A percentile compares a stretch with the other conserved stretches of the same genome.
Conservation (phyloP, 2,888 invertebrate genomes). For the Drosophila eohydei region DNA sequence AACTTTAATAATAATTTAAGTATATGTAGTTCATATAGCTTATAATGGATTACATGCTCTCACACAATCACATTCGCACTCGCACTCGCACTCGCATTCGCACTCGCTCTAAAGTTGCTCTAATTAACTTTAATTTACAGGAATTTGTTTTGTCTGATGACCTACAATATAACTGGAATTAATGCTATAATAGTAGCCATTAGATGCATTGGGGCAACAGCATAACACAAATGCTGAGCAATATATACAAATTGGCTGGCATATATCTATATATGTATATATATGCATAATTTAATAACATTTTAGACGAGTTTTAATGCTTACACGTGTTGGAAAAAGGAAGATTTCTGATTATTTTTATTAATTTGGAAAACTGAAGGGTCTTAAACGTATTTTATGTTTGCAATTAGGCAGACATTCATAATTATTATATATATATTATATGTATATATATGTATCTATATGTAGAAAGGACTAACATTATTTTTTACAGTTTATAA, state of each 20-base stretch:
- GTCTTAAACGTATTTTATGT: constrained; percentile 11
- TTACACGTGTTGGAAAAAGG: constrained; percentile 19
- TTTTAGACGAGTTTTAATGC: constrained; percentile 27
- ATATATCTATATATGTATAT: constrained; percentile 11
- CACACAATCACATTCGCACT: constrained; percentile 12
- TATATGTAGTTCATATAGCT: constrained; percentile 30
- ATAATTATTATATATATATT: constrained; percentile 12
- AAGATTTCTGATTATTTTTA: constrained; percentile 7
- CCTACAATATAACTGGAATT: constrained; percentile 53
- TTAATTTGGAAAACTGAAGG: constrained; percentile 9
- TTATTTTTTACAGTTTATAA: constrained; percentile 43
- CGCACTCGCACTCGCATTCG: constrained; percentile 7
- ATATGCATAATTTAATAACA: constrained; percentile 7
- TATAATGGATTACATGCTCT: constrained; percentile 25
- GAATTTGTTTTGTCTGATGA: constrained; percentile 56
- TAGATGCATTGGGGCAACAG: constrained; percentile 40
- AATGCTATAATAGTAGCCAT: constrained; percentile 36
- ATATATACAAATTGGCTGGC: constrained; percentile 57
- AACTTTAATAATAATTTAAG: constrained; percentile 17
- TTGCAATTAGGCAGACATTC: constrained; percentile 13
- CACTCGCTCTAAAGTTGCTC: constrained; percentile 36
- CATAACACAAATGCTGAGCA: constrained; percentile 13
- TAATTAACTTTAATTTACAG: constrained; percentile 75
- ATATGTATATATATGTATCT: constrained; percentile 1
- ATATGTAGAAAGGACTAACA: constrained; percentile 22